Evolutionary conservation across 2,113 vertebrate genomes (phyloP), one percentile per base, ranked within the genome.

Genomic region (Oryzias melastigma): DNA sequence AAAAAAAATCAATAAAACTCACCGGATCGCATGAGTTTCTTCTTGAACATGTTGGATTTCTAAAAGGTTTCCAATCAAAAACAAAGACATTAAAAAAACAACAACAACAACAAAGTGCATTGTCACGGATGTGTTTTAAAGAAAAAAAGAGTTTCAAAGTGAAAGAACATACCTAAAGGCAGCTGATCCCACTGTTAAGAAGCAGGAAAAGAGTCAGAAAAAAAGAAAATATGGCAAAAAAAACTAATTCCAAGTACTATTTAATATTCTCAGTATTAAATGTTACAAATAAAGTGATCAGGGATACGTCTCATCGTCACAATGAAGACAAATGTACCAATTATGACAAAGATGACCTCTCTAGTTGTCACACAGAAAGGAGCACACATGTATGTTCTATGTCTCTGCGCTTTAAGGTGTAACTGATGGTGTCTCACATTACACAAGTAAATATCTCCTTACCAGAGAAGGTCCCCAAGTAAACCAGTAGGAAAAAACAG

Each of bases 401-500:
- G 2, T 35, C 12, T 35, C 12, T 35, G 35, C 35, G 2, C 35
- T 35, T 35, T 35, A 35, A 35, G 10, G 10, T 35, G 10, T 1
- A 35, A 35, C 35, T 35, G 8, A 35, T 12, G 10, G 42, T 29
- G 56, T 40, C 6, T 58, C 18, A 22, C 22, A n/a, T 22, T 35
- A 24, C 49, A 62, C 8, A 66, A 4, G 51, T 5, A 20, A 43
- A 53, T 22, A 16, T 45, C 49, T 3, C 68, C 80, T 81, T 71
- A 90, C 88, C 88, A 12, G 53, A 47, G 44, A 55, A 58, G 64
- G 8, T 47, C 1, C 62, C 55, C 22, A 74, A 1, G 77, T 88
- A 87, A 22, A 90, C 1, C 40, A 87, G 72, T 0, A 88, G 67
- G 52, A 87, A 90, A 0, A 84, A 45, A 55, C 49, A 25, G 13